Base-by-base conservation (phyloP, 2,888 invertebrate genomes). In the Camponotus fellah region DNA sequence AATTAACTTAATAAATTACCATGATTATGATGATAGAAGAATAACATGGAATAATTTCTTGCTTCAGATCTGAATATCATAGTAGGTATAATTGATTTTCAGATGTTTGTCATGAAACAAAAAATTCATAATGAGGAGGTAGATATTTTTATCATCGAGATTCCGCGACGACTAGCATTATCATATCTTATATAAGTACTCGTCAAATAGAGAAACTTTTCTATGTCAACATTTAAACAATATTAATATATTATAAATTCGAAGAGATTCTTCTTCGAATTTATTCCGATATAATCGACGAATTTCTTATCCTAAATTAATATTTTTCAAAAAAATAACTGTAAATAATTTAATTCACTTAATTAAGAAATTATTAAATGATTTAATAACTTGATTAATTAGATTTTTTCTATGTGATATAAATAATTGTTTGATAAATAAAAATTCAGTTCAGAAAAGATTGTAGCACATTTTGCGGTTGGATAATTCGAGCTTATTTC, bases 401-500 rank as follows among this genome's bases (percentile, higher is more conserved):
- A 46, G 14, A 46, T 12, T 60, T 60, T 12, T 58, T 10, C 32
- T 32, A n/a, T 46, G 14, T 46, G 14, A 14, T 12, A 32, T 14
- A 3, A 46, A 8, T 75, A 46, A 46, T 62, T 46, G 32, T 14
- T 21, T 62, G 5, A 12, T 43, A 62, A 64, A 64, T 62, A 46
- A 75, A 64, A 9, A 26, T 0, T 21, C 34, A n/a, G 14, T 14
- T 49, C 0, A 65, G n/a, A 76, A 53, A 49, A 0, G 21, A 2
- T 75, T 82, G 43, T 71, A 84, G 46, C 85, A 66, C 46, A 81
- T 76, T 85, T 76, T 71, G 80, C 76, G 84, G 82, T 85, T 81
- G 58, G 85, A 86, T 84, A 87, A 88, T 88, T 89, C 79, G 88
- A 85, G 81, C 62, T 88, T 86, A 89, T 87, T 87, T 86, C 86